Base-by-base conservation (phyloP, 53 echinoderm and acorn worm species). In the Echinarachnius parma region DNA sequence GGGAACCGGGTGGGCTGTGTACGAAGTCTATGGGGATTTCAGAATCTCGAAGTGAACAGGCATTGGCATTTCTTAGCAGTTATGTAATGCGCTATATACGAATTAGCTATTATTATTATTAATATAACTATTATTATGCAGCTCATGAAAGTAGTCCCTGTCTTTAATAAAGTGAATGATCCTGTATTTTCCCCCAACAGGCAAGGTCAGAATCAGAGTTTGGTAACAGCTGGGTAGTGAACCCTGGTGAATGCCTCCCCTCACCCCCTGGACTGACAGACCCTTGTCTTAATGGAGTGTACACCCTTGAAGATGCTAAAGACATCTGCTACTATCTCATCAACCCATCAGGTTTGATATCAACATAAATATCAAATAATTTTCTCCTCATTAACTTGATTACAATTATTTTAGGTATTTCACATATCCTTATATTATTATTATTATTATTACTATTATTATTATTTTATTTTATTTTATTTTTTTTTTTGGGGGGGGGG, bases 271-370 rank as follows among this genome's bases (percentile, higher is more conserved):
- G 66, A 18, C 79, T 66, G 4, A 21, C 0, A 14, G 78, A 83
- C 15, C 87, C 87, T 11, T 87, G 87, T 45, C 59, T 64, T 15
- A 81, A 81, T 9, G 62, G 74, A 26, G 34, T 60, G 11, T 78
- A 87, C 21, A 59, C 60, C 18, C 24, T 78, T 20, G 28, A 74
- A 78, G 28, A 62, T 35, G 87, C 87, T 29, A 56, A 78, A 20
- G 87, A 87, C 27, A 31, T 87, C 25, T 91, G 92, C 59, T 92
- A 80, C 55, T 55, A 81, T 27, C 44, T 92, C 34, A 66, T 87
- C 1, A 42, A 81, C 32, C 37, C 55, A 36, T 37, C 48, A 8
- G 82, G 89, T 88, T 64, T 44, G 62, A 24, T 2, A 13, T 39
- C 7, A 7, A 39, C 39, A 39, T 39, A n/a, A n/a, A n/a, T n/a